A percentile compares a stretch with the other conserved stretches of the same genome.
Conservation (phyloP, 2,113 vertebrate genomes). For the Nothoprocta perdicaria region DNA sequence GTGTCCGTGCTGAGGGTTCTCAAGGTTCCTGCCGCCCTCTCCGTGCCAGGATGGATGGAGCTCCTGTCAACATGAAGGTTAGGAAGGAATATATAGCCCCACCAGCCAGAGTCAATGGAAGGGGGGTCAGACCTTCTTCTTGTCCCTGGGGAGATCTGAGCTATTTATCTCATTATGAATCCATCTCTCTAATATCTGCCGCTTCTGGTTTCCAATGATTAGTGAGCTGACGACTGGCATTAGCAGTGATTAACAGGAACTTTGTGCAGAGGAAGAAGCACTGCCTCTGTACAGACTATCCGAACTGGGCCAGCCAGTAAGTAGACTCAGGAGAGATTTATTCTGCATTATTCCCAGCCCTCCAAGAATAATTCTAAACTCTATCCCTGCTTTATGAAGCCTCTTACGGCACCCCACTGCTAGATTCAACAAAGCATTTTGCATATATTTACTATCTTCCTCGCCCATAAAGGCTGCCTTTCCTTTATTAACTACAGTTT, state of each 20-base stretch:
- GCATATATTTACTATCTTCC: constrained; percentile 69
- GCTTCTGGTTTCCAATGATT: constrained; percentile 62
- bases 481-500: constrained; percentile 70
- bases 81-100: constrained; percentile 5
- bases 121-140: not conserved
- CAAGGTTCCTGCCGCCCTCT: not conserved
- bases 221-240: constrained; percentile 48
- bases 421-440: constrained; percentile 75
- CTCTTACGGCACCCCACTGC: constrained; percentile 66
- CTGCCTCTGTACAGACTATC: not conserved
- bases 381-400: constrained; percentile 61
- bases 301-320: constrained; percentile 20
- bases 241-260: constrained; percentile 39
- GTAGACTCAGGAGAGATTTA: constrained; percentile 46
- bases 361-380: constrained; percentile 56
- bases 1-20: not conserved
- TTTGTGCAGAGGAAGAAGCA: constrained; percentile 10
- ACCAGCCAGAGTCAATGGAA: not conserved
- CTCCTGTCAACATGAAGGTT: not conserved
- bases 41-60: not conserved
- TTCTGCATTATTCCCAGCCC: constrained; percentile 35
- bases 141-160: not conserved
- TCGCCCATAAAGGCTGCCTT: constrained; percentile 65
- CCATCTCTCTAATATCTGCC: constrained; percentile 37
- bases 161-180: constrained; percentile 39